Evolutionary conservation across 1,140 invertebrate genomes (phyloP).

Genomic region (Drosophila rhopaloa): DNA sequence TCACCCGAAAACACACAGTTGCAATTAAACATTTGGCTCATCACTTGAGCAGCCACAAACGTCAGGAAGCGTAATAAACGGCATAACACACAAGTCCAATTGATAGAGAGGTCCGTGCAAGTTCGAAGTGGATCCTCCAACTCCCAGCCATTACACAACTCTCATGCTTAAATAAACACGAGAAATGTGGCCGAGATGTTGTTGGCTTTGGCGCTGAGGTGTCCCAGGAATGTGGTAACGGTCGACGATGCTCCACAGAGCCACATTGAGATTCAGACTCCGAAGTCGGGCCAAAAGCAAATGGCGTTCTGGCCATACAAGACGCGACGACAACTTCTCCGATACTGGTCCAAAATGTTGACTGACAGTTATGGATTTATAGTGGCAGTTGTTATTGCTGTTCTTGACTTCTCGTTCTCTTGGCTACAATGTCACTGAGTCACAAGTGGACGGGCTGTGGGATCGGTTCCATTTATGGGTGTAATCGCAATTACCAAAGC

Average conservation of each 20-base stretch:
- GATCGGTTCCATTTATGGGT: constrained; percentile 62
- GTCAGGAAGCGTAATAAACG: constrained; percentile 39
- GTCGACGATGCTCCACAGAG: constrained; percentile 38
- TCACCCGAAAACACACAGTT: constrained; percentile 7
- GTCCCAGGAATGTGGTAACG: constrained; percentile 75
- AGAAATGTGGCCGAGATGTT: constrained; percentile 48
- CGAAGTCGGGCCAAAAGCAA: constrained; percentile 49
- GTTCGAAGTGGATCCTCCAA: neutral
- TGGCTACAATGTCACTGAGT: constrained; percentile 72
- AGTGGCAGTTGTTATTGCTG: constrained; percentile 62
- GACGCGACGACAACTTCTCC: constrained; percentile 52
- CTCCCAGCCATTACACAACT: constrained; percentile 53
- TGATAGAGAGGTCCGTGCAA: constrained; percentile 6
- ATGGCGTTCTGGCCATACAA: constrained; percentile 71
- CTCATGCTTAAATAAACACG: constrained; percentile 60
- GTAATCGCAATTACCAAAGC: constrained; percentile 56
- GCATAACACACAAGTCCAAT: constrained; percentile 48
- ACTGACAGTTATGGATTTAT: constrained; percentile 81
- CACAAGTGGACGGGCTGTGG: constrained; percentile 25
- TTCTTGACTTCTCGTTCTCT: constrained; percentile 16
- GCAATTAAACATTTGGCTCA: constrained; percentile 41
- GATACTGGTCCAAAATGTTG: constrained; percentile 75
- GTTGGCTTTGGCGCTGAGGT: constrained; percentile 45
- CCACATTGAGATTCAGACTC: constrained; percentile 8
- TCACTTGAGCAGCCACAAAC: constrained; percentile 30